Base-by-base conservation (phyloP, 2,113 vertebrate species). In the Sorex fumeus region DNA sequence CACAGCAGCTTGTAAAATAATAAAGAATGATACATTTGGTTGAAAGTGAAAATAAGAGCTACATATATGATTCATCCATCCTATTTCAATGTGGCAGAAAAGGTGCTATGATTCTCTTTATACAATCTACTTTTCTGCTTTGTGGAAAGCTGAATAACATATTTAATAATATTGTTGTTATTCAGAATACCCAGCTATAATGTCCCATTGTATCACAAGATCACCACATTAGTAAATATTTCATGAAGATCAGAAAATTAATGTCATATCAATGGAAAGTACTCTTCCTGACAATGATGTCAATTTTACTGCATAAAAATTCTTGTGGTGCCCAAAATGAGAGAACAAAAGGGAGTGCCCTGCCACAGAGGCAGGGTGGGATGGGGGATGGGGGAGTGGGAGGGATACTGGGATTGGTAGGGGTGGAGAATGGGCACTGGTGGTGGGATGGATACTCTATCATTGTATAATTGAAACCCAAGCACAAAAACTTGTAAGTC, bases 1-100 rank as follows among this genome's bases (percentile, higher is more conserved):
- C 94, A 64, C 74, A 91, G 53, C 82, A 93, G 86, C 64, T 66
- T 92, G 53, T 85, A 81, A 92, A 96, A 93, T 82, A 50, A 93
- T 93, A 82, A 71, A 94, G n/a, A 32, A 84, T 87, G 30, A 92
- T 84, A 30, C 76, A 75, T 94, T 89, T 78, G 23, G 87, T 75
- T 36, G 32, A n/a, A 60, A 50, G 71, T 60, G 93, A 76, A 88
- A 27, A 88, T 84, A 88, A 93, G 93, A 93, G 9, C n/a, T 66
- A 1, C 27, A 64, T 16, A 28, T 79, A 9, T 91, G 91, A 87
- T 78, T 91, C 75, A 84, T 0, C 0, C 0, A 47, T 79, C 77
- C 74, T 6, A 13, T 84, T 91, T 93, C 67, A 87, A 0, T 27
- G 71, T 66, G 50, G 47, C 36, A 82, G 0, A 78, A 36, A 47